Percentiles rank a stretch among this genome's conserved stretches.
phyloP scores from a whole-genome alignment of 2,113 vertebrate genomes.

The Hippocampus zosterae region DNA sequence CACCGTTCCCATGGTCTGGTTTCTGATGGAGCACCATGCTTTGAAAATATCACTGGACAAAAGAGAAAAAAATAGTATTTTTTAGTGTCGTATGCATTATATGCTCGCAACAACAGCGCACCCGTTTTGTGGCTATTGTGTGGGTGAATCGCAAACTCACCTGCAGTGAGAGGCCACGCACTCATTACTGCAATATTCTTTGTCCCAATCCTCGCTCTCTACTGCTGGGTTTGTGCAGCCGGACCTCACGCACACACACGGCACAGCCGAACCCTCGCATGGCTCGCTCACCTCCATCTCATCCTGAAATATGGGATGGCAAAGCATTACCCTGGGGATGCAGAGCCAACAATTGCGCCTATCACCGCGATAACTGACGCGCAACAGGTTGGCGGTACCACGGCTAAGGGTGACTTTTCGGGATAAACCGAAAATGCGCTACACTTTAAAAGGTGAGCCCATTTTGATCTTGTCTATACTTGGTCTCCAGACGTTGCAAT shows the following conservation, averaged over 20 bases:
- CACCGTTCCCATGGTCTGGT: conserved; percentile 57
- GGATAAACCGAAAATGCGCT: no score
- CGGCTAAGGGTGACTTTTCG: no score
- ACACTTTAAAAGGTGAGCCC: no score
- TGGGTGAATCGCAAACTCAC: conserved; percentile 27
- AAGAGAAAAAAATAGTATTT: background rate
- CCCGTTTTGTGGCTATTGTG: background rate
- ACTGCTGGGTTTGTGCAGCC: conserved; percentile 85
- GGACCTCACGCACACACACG: conserved; percentile 76
- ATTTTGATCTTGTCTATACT: no score
- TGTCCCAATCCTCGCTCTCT: conserved; percentile 86
- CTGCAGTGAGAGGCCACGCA: conserved; percentile 90
- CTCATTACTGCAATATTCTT: conserved; percentile 89
- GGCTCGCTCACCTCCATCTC: conserved; percentile 79
- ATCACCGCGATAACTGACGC: no score
- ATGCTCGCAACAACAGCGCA: background rate
- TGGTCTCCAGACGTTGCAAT: no score
- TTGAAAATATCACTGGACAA: conserved; percentile 60
- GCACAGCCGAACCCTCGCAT: conserved; percentile 29
- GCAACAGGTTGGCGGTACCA: no score
- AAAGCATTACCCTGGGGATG: background rate
- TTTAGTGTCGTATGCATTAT: background rate
- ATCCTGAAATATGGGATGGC: conserved; percentile 57
- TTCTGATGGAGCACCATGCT: conserved; percentile 69
- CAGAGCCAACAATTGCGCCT: no score